These are phyloP conservation scores for Urocyon cinereoargenteus DNA, from an alignment of 2,797 vertebrate species.

Conservation along the genomic window DNA sequence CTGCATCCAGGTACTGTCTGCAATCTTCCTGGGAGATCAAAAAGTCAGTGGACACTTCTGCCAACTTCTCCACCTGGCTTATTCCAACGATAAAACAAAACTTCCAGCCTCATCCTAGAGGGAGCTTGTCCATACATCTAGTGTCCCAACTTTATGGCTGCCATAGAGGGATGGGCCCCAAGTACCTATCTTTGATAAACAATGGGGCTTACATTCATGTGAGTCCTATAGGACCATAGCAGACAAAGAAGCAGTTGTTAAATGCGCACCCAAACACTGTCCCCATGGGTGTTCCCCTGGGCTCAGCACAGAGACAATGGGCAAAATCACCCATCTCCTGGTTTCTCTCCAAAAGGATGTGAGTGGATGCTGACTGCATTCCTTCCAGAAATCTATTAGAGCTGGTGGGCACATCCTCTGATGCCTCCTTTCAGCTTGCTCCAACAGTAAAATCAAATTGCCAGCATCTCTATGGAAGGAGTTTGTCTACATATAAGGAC, in stretches of 20 bases:
- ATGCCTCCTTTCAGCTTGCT: not conserved
- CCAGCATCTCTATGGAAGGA: not conserved
- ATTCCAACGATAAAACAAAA: not conserved
- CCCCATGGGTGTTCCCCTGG: not conserved
- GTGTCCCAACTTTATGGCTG: not conserved
- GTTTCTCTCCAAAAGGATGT: not conserved
- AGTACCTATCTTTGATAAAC: not conserved
- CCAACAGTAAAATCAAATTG: not conserved
- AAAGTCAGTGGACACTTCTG: not conserved
- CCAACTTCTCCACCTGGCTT: not conserved
- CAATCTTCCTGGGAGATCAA: not conserved
- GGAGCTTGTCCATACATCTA: not conserved
- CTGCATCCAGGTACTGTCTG: not conserved
- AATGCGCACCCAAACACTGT: not conserved
- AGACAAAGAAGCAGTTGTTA: not conserved
- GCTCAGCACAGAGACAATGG: not conserved
- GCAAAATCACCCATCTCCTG: not conserved
- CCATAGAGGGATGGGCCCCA: not conserved
- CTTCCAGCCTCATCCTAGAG: not conserved
- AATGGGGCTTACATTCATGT: not conserved
- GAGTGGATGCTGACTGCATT: not conserved
- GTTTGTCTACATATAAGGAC: not conserved
- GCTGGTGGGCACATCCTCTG: not conserved
- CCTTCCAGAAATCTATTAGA: not conserved
- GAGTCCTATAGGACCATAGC: not conserved